These are phyloP conservation scores for Anolis apletophallus DNA, from an alignment of 2,797 vertebrate genomes.

Conservation along the genomic window DNA sequence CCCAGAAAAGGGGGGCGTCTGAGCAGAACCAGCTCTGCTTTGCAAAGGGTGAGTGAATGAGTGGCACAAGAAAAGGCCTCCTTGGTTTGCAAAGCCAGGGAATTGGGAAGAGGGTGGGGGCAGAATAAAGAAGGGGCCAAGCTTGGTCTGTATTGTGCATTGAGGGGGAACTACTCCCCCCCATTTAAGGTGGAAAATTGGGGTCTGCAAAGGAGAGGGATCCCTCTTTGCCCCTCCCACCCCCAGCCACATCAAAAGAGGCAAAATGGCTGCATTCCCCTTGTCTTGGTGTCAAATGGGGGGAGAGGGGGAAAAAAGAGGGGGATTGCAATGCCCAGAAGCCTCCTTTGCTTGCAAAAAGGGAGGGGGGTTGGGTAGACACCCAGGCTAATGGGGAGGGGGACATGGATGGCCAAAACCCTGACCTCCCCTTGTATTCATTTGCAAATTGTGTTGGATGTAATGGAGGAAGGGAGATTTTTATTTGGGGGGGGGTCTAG, in stretches of 20 bases:
- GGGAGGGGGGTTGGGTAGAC: not conserved
- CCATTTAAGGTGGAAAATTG: too few species aligned
- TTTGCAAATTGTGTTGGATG: not conserved
- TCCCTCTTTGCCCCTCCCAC: conserved; percentile 35
- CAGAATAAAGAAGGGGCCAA: not conserved
- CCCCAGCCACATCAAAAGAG: conserved; percentile 48
- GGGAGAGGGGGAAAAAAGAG: not conserved
- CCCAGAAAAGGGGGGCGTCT: conserved; percentile 5
- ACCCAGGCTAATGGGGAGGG: not conserved
- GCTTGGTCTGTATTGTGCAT: not conserved
- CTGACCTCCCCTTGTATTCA: too few species aligned
- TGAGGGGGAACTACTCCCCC: too few species aligned
- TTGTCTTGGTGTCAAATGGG: conserved; percentile 38
- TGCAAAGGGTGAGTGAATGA: conserved; percentile 29
- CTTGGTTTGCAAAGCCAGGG: not conserved
- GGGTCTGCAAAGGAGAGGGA: too few species aligned
- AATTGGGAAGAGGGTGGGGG: not conserved
- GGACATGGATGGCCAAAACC: conserved; percentile 7
- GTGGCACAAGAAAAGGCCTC: not conserved
- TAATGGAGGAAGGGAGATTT: not conserved
- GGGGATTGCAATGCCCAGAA: not conserved
- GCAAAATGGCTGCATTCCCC: conserved; percentile 51
- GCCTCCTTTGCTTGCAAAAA: not conserved
- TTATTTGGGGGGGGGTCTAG: too few species aligned
- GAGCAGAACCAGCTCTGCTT: conserved; percentile 16